Evolutionary conservation across 2,888 invertebrate genomes (phyloP), one percentile per base, ranked within the genome.

Genomic region (Lacanobia wlatinum): DNA sequence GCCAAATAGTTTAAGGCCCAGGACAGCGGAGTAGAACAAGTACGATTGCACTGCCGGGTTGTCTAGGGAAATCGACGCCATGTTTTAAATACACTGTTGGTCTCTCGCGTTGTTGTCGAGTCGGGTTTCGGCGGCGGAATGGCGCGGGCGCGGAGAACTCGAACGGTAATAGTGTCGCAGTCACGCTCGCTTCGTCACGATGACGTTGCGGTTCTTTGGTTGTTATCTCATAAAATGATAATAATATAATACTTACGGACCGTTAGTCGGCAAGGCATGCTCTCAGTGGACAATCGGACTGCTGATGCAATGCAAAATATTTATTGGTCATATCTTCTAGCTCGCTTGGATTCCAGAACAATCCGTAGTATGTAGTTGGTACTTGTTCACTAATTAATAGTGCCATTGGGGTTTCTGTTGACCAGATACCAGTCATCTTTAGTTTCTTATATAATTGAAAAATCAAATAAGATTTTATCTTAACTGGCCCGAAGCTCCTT

Each of bases 11-110:
- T 94, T 94, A 7, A 93, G 72, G 1, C 87, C 92, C 64, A 94
- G 87, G 62, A 88, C 82, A 78, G 87, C 89, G 0, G 94, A 92
- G 69, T 94, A 93, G 12, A 92, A 83, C 10, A 92, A 78, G 79
- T 90, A 93, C 14, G 93, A 90, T 58, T 90, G 89, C 55, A 92
- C 90, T 1, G 89, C 90, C 2, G 91, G 90, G 69, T 91, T 88
- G n/a, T 87, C 74, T 52, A 92, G 70, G 23, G 87, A 85, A 60
- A 92, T 73, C 1, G 88, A 73, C 63, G 86, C 87, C 90, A 85
- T 87, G 53, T 67, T 81, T 67, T 56, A 38, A 70, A 63, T 46
- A 38, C 53, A 7, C 14, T 14, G 43, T 60, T 43, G 23, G 55
- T 53, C 56, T 21, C 16, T 50, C 53, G 55, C 62, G 76, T 55